Conservation (phyloP, 2,113 vertebrate species). For the Ochotona curzoniae region DNA sequence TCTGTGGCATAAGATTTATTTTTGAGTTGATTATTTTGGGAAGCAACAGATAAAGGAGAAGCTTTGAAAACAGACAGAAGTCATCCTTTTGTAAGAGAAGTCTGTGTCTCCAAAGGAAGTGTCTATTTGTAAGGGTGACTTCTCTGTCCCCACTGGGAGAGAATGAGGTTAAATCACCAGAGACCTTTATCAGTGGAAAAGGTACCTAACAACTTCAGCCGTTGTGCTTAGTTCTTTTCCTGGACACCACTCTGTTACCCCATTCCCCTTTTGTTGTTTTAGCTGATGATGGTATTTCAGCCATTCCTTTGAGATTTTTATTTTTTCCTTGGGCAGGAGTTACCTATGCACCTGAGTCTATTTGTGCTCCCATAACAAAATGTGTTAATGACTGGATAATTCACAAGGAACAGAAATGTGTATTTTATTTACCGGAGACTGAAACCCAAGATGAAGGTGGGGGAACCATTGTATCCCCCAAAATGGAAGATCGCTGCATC, state of each 20-base stretch:
- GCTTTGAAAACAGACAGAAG: slow-evolving; percentile 39
- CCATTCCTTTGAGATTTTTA: neutral
- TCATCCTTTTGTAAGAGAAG: neutral
- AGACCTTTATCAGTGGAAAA: neutral
- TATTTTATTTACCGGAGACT: neutral
- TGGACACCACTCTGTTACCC: neutral
- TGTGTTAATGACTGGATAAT: neutral
- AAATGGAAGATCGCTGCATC: neutral
- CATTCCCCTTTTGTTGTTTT: neutral
- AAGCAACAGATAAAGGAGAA: neutral
- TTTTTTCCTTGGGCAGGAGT: neutral
- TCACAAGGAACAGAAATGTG: neutral
- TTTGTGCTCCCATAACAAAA: neutral
- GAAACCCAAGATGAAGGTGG: neutral
- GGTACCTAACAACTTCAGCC: neutral
- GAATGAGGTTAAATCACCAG: neutral
- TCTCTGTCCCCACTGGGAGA: neutral
- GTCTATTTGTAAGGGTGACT: neutral
- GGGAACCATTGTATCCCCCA: neutral
- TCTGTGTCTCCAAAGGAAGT: neutral
- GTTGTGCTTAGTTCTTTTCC: neutral
- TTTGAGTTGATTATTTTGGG: slow-evolving; percentile 47
- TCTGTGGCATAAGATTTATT: slow-evolving; percentile 27
- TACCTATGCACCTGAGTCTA: neutral
- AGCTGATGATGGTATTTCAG: neutral